Evolutionary conservation across 1,140 invertebrate species (phyloP).

Genomic region (Drosophila teissieri): DNA sequence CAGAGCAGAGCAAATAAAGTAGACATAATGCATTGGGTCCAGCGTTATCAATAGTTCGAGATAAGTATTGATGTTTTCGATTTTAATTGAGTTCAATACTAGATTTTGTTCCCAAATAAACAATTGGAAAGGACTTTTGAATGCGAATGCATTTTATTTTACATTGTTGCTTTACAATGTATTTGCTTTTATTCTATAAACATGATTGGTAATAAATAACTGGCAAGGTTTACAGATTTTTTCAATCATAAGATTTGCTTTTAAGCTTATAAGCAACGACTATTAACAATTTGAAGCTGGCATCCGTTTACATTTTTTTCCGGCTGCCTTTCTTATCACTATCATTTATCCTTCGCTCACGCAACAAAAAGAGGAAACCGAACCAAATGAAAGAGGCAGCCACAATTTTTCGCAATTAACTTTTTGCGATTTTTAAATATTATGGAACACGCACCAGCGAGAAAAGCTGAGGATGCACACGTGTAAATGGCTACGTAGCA

Average conservation of each 20-base stretch:
- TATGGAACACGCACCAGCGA: slow-evolving; percentile 70
- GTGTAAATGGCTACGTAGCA: slow-evolving; percentile 37
- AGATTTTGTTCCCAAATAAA: too few species aligned
- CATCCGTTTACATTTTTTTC: background rate
- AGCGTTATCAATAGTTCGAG: slow-evolving; percentile 10
- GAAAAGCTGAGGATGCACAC: slow-evolving; percentile 13
- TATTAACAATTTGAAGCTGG: background rate
- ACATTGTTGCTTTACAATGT: too few species aligned
- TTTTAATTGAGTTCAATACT: background rate
- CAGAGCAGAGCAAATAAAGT: slow-evolving; percentile 8
- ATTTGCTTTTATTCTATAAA: too few species aligned
- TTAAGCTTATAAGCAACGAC: background rate
- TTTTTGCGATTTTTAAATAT: slow-evolving; percentile 78
- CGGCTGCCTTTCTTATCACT: slow-evolving; percentile 51
- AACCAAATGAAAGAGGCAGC: slow-evolving; percentile 22
- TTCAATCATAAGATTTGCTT: background rate
- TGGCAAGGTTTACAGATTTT: background rate
- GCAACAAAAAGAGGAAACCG: slow-evolving; percentile 49
- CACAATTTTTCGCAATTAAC: slow-evolving; percentile 71
- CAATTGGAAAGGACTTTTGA: too few species aligned
- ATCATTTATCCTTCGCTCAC: slow-evolving; percentile 56
- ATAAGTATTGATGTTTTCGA: slow-evolving; percentile 18
- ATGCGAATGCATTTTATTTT: too few species aligned
- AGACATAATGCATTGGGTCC: slow-evolving; percentile 9
- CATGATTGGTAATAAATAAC: background rate